Evolutionary conservation across 2,888 invertebrate genomes (phyloP), one percentile per base, ranked within the genome.

Genomic region (Caenorhabditis sp.): DNA sequence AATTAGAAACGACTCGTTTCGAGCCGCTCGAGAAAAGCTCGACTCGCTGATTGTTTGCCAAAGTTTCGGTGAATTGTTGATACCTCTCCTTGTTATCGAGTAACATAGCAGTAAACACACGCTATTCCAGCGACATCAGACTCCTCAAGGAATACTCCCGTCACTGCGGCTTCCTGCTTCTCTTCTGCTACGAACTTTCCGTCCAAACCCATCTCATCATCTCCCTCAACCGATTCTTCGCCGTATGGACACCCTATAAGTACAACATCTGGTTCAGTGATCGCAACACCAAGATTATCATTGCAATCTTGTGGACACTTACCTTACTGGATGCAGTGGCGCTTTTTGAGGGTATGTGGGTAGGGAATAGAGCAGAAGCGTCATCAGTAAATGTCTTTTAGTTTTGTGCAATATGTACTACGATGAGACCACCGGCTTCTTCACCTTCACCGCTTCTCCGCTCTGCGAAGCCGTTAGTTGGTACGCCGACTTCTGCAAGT

Each of bases 401-500:
- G 76, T 68, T 0, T 3, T 68, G 18, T 76, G 76, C 61, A 40
- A 15, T 22, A 20, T 68, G 0, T 60, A 61, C 20, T 76, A 68
- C 61, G 55, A 51, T 18, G 47, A 61, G 9, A 32, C 53, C 15
- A 67, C 62, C 15, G 61, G 61, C 11, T 68, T 62, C 68, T 68
- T 76, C 47, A 53, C 32, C 18, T 76, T 68, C 76, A 76, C 68
- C 1, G 47, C 37, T 35, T 68, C 53, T 22, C 61, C 60, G 3
- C 44, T 76, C 11, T 76, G 76, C 18, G 32, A 32, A 26, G 20
- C 61, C 1, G 61, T 76, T n/a, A 55, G 61, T 4, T 76, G 76
- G 76, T 76, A 76, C 51, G 67, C 67, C 4, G 67, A 67, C 53
- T 76, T 76, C 18, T 68, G 61, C 32, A 76, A 76, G 47, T 62